phyloP scores from a whole-genome alignment of 2,888 invertebrate genomes.

The Adelognathus sp. region DNA sequence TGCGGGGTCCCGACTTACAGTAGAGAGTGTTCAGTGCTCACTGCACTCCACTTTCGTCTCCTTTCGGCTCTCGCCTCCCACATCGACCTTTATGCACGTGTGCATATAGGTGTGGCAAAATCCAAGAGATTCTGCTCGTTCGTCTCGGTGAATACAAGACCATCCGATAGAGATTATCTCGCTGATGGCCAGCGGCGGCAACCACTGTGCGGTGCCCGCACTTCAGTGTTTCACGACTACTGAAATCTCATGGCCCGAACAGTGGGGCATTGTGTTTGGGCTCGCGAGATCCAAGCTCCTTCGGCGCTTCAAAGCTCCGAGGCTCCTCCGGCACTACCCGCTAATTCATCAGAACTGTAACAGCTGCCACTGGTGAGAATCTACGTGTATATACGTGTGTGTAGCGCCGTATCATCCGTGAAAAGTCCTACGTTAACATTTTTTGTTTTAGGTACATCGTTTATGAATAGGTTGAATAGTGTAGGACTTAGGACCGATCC shows the following conservation, averaged over 20 bases:
- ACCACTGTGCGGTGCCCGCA: constrained; percentile 9
- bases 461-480: constrained; percentile 8
- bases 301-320: not conserved
- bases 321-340: not conserved
- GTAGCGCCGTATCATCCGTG: constrained; percentile 24
- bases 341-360: constrained; percentile 28
- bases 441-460: not conserved
- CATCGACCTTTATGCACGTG: not conserved
- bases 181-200: constrained; percentile 29
- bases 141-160: constrained; percentile 46
- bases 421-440: constrained; percentile 14
- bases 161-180: constrained; percentile 52
- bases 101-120: constrained; percentile 11
- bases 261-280: not conserved
- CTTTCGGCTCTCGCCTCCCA: not conserved
- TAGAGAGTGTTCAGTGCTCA: constrained; percentile 9
- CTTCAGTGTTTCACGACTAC: constrained; percentile 33
- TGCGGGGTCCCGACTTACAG: not conserved
- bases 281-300: not conserved
- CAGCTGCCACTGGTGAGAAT: not conserved
- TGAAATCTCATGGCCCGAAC: constrained; percentile 10
- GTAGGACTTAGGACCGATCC: not conserved
- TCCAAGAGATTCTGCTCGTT: constrained; percentile 20
- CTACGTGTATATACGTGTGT: not conserved
- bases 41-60: constrained; percentile 11